phyloP scores from a whole-genome alignment of 1,140 invertebrate species.

The Drosophila gunungcola region DNA sequence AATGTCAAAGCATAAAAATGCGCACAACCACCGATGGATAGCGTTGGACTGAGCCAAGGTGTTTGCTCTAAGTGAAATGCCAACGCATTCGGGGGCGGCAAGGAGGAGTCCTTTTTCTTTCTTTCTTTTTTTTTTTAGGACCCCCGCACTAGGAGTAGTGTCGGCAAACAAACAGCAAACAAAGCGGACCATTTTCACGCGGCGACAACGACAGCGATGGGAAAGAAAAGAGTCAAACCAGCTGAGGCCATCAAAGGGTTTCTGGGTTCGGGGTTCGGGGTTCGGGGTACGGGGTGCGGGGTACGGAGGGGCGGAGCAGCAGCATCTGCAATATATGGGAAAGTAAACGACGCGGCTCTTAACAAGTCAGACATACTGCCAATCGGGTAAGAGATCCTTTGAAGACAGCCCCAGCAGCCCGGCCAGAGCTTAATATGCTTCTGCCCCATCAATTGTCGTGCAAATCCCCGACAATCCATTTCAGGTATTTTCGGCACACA shows the following conservation, averaged over 20 bases:
- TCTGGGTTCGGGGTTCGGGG: background rate
- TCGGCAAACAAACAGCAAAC: slow-evolving; percentile 75
- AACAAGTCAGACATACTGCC: slow-evolving; percentile 62
- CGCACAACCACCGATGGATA: slow-evolving; percentile 23
- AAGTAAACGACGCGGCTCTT: slow-evolving; percentile 40
- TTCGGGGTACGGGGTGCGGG: background rate
- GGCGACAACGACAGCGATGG: slow-evolving; percentile 44
- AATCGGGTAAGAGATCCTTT: slow-evolving; percentile 44
- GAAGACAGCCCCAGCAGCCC: background rate
- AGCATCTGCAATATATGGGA: slow-evolving; percentile 54
- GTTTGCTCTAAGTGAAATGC: slow-evolving; percentile 70
- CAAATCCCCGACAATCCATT: slow-evolving; percentile 22
- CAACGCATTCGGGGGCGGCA: slow-evolving; percentile 27
- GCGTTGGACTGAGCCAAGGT: slow-evolving; percentile 50
- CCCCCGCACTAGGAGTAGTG: slow-evolving; percentile 38
- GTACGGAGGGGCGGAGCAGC: slow-evolving; percentile 13
- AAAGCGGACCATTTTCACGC: slow-evolving; percentile 69
- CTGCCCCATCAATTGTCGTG: slow-evolving; percentile 1
- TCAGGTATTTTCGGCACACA: slow-evolving; percentile 28
- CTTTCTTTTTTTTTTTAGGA: slow-evolving; percentile 3
- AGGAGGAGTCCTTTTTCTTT: background rate
- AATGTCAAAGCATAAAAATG: slow-evolving; percentile 80
- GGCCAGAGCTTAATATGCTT: slow-evolving; percentile 7
- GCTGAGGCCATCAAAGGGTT: slow-evolving; percentile 52
- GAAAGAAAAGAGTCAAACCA: slow-evolving; percentile 50